phyloP scores from a whole-genome alignment of 2,113 vertebrate genomes.

The Clupea harengus region DNA sequence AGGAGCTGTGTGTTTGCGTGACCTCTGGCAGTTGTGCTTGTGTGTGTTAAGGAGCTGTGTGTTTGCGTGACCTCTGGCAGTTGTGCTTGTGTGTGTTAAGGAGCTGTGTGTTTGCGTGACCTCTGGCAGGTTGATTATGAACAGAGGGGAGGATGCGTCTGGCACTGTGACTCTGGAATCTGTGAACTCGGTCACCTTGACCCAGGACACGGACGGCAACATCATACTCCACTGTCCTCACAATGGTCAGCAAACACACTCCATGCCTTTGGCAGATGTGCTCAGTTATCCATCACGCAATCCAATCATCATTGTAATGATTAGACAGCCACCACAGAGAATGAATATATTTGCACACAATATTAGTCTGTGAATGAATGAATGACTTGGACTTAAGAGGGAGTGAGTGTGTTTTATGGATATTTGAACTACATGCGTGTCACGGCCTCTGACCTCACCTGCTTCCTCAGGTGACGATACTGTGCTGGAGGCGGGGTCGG shows the following conservation, averaged over 20 bases:
- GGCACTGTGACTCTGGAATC: slow-evolving; percentile 81
- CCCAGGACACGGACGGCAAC: slow-evolving; percentile 89
- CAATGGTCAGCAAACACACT: slow-evolving; percentile 67
- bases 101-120: slow-evolving; percentile 37
- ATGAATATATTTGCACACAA: too few species aligned
- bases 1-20: too few species aligned
- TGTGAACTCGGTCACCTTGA: slow-evolving; percentile 88
- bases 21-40: background rate
- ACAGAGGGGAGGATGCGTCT: slow-evolving; percentile 84
- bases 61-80: background rate
- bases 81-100: background rate
- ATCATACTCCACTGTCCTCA: slow-evolving; percentile 91
- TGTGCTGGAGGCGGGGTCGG: slow-evolving; percentile 37
- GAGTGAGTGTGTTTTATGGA: slow-evolving; percentile 24
- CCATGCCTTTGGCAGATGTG: background rate
- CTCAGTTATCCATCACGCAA: background rate
- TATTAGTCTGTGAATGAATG: background rate
- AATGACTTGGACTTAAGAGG: too few species aligned
- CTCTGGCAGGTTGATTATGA: slow-evolving; percentile 77
- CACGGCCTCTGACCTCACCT: background rate
- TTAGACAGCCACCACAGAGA: too few species aligned
- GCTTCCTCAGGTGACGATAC: slow-evolving; percentile 74
- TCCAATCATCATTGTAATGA: too few species aligned
- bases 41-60: background rate
- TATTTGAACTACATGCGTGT: background rate